A percentile compares a stretch with the other conserved stretches of the same genome.
These are phyloP conservation scores for Agrotis clavis DNA, from an alignment of 2,888 invertebrate genomes.

Conservation along the genomic window DNA sequence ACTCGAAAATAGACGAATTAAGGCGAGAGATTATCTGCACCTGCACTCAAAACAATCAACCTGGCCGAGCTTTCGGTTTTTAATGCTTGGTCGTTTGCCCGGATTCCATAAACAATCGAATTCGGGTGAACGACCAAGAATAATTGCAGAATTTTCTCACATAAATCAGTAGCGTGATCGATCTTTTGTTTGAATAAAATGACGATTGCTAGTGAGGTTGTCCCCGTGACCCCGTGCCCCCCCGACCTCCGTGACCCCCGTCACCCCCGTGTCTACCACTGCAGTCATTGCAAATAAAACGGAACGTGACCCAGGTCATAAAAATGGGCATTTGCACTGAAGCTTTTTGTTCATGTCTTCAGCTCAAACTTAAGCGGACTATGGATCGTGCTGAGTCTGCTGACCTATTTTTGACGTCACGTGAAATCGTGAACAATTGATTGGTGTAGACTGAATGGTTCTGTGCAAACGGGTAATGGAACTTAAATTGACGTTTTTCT, in stretches of 20 bases:
- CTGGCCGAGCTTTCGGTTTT: too few relatives aligned
- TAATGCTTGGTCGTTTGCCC: too few relatives aligned
- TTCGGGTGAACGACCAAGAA: too few relatives aligned
- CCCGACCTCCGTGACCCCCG: background rate
- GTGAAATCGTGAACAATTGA: constrained; percentile 32
- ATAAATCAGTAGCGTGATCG: constrained; percentile 3
- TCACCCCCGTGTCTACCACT: background rate
- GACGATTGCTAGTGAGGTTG: constrained; percentile 16
- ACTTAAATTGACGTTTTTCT: constrained; percentile 21
- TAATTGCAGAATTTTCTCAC: too few relatives aligned
- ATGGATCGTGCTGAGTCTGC: constrained; percentile 25
- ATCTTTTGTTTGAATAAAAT: constrained; percentile 41
- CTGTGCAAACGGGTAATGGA: background rate
- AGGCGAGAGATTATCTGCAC: too few relatives aligned
- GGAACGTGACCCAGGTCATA: constrained; percentile 60
- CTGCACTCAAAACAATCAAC: too few relatives aligned
- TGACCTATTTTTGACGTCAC: constrained; percentile 43
- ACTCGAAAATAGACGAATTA: too few relatives aligned
- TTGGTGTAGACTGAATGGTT: constrained; percentile 15
- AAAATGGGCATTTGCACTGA: constrained; percentile 54
- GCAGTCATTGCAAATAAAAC: constrained; percentile 30
- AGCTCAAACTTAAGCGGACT: constrained; percentile 29
- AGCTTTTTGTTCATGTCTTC: constrained; percentile 45
- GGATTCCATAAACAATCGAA: too few relatives aligned
- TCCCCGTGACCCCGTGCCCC: background rate